Base-by-base conservation (phyloP, 1,140 invertebrate genomes). In the Achroia grisella region DNA sequence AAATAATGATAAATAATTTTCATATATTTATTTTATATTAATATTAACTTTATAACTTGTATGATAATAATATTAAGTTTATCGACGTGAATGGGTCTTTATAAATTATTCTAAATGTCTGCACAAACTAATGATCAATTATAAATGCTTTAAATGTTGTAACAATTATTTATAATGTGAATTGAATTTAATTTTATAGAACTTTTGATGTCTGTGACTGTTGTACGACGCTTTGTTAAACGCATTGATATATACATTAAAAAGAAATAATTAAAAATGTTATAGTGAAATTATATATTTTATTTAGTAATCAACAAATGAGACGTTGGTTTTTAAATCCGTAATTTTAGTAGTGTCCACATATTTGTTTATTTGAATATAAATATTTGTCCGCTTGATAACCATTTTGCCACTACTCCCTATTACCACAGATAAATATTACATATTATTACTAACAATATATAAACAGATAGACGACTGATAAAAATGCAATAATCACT, bases 131-230 rank as follows among this genome's bases (percentile, higher is more conserved):
- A 71, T 36, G 70, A 74, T 79, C 73, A 82, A 82, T 82, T 79
- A 76, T 69, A 58, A 69, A 73, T 60, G 78, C 78, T 82, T 78
- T 82, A 79, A 74, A 68, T 82, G 78, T 81, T 57, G 74, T 79
- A 48, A 59, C 59, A 61, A 70, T 78, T 72, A 74, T 71, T 77
- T 71, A 73, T 56, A 67, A 66, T 57, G 56, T 67, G 54, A 52
- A 62, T 69, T 71, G 61, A 62, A 72, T 66, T 69, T 74, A 62
- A 66, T 77, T 82, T 78, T 76, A 71, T 77, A 75, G 62, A 68
- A 57, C 54, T 73, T 71, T 77, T 78, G 60, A 79, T 77, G 69
- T 82, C 70, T 73, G 63, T 69, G 65, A 76, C 37, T 59, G 67
- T 72, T 76, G 68, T 79, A 77, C 60, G 71, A 79, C 44, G 78